phyloP scores from a whole-genome alignment of 2,113 vertebrate species.

The Poecile atricapillus region DNA sequence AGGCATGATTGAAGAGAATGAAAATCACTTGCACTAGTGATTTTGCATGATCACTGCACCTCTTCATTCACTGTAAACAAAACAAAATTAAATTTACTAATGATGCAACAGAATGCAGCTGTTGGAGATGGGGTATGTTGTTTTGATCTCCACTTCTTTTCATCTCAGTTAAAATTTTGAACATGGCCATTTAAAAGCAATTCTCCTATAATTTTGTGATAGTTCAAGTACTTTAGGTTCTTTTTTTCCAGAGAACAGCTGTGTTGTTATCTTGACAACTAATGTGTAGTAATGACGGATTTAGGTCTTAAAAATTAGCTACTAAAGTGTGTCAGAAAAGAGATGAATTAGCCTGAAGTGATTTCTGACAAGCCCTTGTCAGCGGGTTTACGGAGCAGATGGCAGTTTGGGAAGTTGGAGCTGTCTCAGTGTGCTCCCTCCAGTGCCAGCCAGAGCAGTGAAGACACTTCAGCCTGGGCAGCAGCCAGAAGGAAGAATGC shows the following conservation, averaged over 20 bases:
- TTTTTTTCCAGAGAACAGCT: constrained; percentile 25
- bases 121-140: neutral
- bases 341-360: constrained; percentile 20
- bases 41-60: neutral
- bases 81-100: constrained; percentile 11
- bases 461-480: neutral
- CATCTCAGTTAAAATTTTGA: neutral
- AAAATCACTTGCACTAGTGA: neutral
- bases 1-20: neutral
- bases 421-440: neutral
- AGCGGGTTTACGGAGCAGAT: neutral
- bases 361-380: constrained; percentile 33
- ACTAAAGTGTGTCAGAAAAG: neutral
- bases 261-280: neutral
- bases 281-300: neutral
- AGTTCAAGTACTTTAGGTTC: neutral
- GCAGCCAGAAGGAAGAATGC: neutral
- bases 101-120: constrained; percentile 26
- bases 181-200: neutral
- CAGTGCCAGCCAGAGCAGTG: neutral
- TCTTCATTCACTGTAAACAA: constrained; percentile 7
- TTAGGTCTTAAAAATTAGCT: neutral
- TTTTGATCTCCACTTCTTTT: neutral
- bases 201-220: neutral
- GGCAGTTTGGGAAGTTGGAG: neutral